Conservation (phyloP, 2,113 vertebrate species). For the Hipposideros armiger region DNA sequence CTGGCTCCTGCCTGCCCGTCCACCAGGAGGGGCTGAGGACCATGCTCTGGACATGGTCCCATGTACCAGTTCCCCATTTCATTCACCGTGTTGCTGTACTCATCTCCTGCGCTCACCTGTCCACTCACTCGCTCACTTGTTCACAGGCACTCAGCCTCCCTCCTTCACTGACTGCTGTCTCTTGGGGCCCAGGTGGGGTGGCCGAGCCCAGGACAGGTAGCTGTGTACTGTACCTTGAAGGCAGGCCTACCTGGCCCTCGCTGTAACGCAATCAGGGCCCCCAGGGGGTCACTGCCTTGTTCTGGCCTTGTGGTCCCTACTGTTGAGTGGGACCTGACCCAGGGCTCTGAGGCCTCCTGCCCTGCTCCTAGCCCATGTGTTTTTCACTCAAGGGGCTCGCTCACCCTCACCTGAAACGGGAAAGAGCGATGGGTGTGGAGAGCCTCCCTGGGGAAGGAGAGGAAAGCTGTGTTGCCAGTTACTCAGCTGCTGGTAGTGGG, state of each 20-base stretch:
- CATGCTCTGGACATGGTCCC: background rate
- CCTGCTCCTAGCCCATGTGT: background rate
- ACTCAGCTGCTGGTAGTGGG: background rate
- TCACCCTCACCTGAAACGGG: fast-evolving
- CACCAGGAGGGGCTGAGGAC: background rate
- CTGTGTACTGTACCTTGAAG: background rate
- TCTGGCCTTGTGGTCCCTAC: too few relatives aligned
- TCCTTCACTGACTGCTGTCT: background rate
- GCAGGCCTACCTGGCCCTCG: background rate
- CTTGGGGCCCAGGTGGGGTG: background rate
- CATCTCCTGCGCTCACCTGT: background rate
- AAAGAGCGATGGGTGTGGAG: background rate
- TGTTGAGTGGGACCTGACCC: background rate
- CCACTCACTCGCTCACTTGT: background rate
- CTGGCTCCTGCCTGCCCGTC: background rate
- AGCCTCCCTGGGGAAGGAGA: background rate
- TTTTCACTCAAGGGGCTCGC: background rate
- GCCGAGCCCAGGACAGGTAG: background rate
- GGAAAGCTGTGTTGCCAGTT: too few relatives aligned
- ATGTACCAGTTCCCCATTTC: background rate
- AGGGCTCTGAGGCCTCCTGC: too few relatives aligned
- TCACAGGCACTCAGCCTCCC: too few relatives aligned
- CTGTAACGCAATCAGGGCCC: background rate
- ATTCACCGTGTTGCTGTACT: too few relatives aligned
- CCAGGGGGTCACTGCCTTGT: background rate